A percentile compares a stretch with the other conserved stretches of the same genome.
Conservation (phyloP, 2,888 invertebrate genomes). For the Stegana nigrithorax region DNA sequence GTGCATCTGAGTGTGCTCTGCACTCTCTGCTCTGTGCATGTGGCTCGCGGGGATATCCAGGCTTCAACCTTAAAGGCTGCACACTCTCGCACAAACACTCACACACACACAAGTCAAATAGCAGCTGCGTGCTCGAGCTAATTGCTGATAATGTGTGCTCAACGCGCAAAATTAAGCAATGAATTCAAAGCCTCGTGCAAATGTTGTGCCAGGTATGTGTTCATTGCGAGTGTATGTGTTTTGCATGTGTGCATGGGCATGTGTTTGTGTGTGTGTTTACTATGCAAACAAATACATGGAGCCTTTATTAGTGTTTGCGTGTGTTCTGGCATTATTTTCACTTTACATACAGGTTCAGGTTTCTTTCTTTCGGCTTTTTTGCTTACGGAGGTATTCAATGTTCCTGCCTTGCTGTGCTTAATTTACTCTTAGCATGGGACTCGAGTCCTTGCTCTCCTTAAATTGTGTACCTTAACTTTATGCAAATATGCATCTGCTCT, state of each 20-base stretch:
- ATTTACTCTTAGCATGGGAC: no score
- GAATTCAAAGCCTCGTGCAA: slow-evolving; percentile 9
- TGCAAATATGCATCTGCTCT: slow-evolving; percentile 12
- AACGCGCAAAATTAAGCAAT: slow-evolving; percentile 21
- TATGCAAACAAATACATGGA: background rate
- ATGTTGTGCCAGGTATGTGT: background rate
- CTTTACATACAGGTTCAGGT: background rate
- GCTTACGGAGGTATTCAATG: no score
- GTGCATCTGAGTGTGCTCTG: background rate
- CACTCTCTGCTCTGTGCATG: background rate
- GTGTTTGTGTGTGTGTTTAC: background rate
- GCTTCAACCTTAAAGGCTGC: no score
- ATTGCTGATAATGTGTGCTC: slow-evolving; percentile 20
- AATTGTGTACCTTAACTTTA: slow-evolving; percentile 22
- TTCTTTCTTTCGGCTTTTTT: background rate
- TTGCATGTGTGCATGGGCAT: background rate
- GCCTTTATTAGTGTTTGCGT: background rate
- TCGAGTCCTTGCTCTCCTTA: no score
- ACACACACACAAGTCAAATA: background rate
- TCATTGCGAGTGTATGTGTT: background rate
- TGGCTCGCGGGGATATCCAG: background rate
- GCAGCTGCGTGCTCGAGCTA: background rate
- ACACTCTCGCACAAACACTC: background rate
- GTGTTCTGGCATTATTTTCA: background rate
- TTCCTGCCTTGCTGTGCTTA: no score